These are phyloP conservation scores for Helarctos malayanus DNA, from an alignment of 2,797 vertebrate genomes.

Conservation along the genomic window DNA sequence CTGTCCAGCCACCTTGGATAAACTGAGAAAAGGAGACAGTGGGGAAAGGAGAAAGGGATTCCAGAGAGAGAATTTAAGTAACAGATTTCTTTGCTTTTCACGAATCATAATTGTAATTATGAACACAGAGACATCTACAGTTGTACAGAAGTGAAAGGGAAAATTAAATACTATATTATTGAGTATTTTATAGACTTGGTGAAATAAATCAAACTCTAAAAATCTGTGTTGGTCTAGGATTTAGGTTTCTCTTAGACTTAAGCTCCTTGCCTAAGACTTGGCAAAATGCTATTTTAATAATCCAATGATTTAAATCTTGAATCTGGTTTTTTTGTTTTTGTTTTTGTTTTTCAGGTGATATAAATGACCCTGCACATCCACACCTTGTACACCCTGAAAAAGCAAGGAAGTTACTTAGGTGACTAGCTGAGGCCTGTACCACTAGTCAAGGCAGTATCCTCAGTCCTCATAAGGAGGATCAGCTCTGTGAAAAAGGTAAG, in stretches of 20 bases:
- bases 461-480: background rate
- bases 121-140: background rate
- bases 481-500: background rate
- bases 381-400: background rate
- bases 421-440: background rate
- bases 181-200: background rate
- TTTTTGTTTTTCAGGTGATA: background rate
- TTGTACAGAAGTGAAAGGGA: constrained; percentile 40
- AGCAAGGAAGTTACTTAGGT: background rate
- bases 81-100: constrained; percentile 21
- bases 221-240: constrained; percentile 40
- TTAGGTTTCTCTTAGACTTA: constrained; percentile 38
- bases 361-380: background rate
- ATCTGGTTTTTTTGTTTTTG: background rate
- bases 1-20: background rate
- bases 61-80: constrained; percentile 6
- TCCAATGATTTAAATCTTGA: constrained; percentile 42
- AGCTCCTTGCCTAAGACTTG: constrained; percentile 39
- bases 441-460: background rate
- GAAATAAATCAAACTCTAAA: constrained; percentile 75
- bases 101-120: constrained; percentile 56
- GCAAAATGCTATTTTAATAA: constrained; percentile 49
- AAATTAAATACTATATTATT: constrained; percentile 48
- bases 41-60: background rate
- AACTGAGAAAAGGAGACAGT: background rate